Evolutionary conservation across 1,140 invertebrate species (phyloP), one percentile per base, ranked within the genome.

Genomic region (Lasioglossum baleicum): DNA sequence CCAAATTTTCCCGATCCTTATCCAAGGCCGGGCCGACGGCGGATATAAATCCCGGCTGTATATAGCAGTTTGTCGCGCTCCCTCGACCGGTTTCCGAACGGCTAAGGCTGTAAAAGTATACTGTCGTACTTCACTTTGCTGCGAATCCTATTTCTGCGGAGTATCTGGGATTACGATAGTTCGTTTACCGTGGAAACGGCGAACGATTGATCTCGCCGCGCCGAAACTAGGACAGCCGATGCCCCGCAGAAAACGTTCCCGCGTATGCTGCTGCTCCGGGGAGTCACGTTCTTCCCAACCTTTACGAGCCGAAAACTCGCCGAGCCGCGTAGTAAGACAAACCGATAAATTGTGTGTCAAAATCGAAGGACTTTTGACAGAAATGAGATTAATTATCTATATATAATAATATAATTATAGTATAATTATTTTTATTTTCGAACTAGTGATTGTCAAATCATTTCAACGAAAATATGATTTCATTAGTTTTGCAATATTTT

Each of bases 101-200:
- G 7, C n/a, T 56, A 51, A 70, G 65, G 75, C 70, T 66, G 75
- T 67, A 82, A 79, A 83, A 80, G 31, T 80, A 75, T 83, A 70
- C 65, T 48, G 56, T 58, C 53, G 8, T 42, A 0, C 66, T 20
- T 51, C 66, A 22, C 48, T 61, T 31, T 56, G 22, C 31, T 40
- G 42, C 20, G 74, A 80, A 84, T 80, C 81, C 76, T 44, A 72
- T 82, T 82, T 84, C 61, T 44, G 42, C 70, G 60, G n/a, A 63
- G 64, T 81, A 81, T 76, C 58, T 31, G 68, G 51, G 70, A 84
- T 76, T 63, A 65, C 73, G 68, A 42, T 61, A 71, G 51, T 73
- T 61, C 76, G 58, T 80, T 69, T 61, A 71, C 26, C 44, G 22
- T 31, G 13, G 11, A 31, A 75, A 69, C 51, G 51, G 6, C 15